Percentiles rank a stretch among this genome's conserved stretches.
Evolutionary conservation across 2,888 invertebrate genomes (phyloP).

Genomic region (Trilocha varians): DNA sequence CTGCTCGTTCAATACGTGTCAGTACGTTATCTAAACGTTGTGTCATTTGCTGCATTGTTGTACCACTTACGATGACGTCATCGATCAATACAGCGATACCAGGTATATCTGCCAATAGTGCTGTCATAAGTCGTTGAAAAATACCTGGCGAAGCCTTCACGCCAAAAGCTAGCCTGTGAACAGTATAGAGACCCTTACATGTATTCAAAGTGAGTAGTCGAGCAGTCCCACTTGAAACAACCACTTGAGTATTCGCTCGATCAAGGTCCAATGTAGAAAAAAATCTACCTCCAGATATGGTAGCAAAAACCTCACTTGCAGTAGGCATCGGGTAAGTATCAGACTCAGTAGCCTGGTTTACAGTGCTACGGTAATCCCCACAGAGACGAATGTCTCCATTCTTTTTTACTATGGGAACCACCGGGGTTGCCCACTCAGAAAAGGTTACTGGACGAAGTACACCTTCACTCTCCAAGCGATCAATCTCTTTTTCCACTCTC

Average conservation of each 20-base stretch:
- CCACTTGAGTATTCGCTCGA: constrained; percentile 14
- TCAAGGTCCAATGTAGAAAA: constrained; percentile 15
- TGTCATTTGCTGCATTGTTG: constrained; percentile 8
- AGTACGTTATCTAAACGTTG: constrained; percentile 5
- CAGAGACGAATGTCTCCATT: constrained; percentile 14
- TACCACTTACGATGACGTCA: constrained; percentile 16
- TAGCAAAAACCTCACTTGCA: constrained; percentile 12
- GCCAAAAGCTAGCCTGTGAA: constrained; percentile 12
- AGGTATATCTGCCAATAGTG: constrained; percentile 11
- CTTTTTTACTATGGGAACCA: constrained; percentile 19
- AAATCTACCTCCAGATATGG: constrained; percentile 11
- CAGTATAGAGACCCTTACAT: constrained; percentile 14
- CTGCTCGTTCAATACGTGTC: constrained; percentile 4
- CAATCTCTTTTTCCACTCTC: constrained; percentile 14
- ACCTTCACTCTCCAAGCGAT: constrained; percentile 2
- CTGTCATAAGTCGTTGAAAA: constrained; percentile 15
- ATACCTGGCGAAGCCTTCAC: constrained; percentile 15
- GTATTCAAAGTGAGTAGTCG: constrained; percentile 19
- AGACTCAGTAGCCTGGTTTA: constrained; percentile 14
- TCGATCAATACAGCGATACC: constrained; percentile 17
- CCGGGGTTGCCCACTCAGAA: constrained; percentile 22
- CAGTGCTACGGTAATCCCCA: constrained; percentile 15
- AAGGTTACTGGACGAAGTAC: constrained; percentile 4
- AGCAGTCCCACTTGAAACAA: constrained; percentile 11
- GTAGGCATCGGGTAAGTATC: constrained; percentile 16